Percentiles rank a stretch among this genome's conserved stretches.
These are phyloP conservation scores for Alosa alosa DNA, from an alignment of 2,113 vertebrate species.

Conservation along the genomic window DNA sequence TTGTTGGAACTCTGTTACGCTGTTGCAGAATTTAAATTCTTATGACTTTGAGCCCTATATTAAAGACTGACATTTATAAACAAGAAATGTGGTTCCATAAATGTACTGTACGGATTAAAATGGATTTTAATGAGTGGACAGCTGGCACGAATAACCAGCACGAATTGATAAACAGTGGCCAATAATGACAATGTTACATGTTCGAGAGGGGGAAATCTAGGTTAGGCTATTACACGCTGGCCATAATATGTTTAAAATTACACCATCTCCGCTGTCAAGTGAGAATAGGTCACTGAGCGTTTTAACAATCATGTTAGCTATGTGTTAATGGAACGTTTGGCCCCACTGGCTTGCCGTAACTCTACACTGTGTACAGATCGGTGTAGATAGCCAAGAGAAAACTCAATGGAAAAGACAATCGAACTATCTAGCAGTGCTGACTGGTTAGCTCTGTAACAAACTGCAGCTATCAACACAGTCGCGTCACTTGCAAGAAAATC, in stretches of 20 bases:
- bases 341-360: conserved; percentile 11
- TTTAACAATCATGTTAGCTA: conserved; percentile 3
- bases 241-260: not conserved
- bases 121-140: not conserved
- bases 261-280: not conserved
- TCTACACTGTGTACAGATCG: not conserved
- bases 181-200: not conserved
- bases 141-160: not conserved
- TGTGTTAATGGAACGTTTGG: not conserved
- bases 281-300: not conserved
- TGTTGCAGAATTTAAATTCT: conserved; percentile 13
- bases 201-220: not conserved
- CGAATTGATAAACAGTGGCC: not conserved
- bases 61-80: too few relatives aligned
- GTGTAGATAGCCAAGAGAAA: conserved; percentile 11
- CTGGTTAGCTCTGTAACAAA: conserved; percentile 4
- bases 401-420: conserved; percentile 9
- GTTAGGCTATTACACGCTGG: not conserved
- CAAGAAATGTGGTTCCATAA: not conserved
- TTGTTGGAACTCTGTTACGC: conserved; percentile 62
- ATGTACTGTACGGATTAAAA: not conserved
- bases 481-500: conserved; percentile 5
- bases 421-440: not conserved
- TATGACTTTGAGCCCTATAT: not conserved
- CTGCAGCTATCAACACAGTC: conserved; percentile 5